These are phyloP conservation scores for Shargacucullia verbasci DNA, from an alignment of 2,888 invertebrate species.

Conservation along the genomic window DNA sequence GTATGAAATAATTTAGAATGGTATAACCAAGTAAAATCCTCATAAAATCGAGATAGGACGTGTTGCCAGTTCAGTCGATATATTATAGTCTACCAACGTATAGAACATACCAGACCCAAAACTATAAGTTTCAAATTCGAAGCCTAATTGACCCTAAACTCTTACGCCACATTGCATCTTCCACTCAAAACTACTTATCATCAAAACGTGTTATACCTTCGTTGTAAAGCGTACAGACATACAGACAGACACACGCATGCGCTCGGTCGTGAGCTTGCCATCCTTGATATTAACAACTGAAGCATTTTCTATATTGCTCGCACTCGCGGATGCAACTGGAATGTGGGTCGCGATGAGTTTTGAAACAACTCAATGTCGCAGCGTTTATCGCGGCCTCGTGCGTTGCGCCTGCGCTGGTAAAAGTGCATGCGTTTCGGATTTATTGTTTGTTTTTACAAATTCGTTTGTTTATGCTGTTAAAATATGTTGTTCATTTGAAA, in stretches of 20 bases:
- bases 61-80: too few relatives aligned
- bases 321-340: slow-evolving; percentile 70
- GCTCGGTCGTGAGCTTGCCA: slow-evolving; percentile 41
- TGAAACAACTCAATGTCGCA: slow-evolving; percentile 76
- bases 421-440: slow-evolving; percentile 29
- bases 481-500: background rate
- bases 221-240: slow-evolving; percentile 2
- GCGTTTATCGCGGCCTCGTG: slow-evolving; percentile 58
- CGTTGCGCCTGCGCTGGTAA: slow-evolving; percentile 45
- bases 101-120: background rate
- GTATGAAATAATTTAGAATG: too few relatives aligned
- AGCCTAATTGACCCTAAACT: background rate
- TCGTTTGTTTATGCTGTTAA: background rate
- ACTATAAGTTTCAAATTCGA: background rate
- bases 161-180: slow-evolving; percentile 6
- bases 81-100: too few relatives aligned
- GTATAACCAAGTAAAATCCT: too few relatives aligned
- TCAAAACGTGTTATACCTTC: slow-evolving; percentile 30
- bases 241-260: slow-evolving; percentile 5
- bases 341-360: slow-evolving; percentile 76
- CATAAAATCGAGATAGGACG: too few relatives aligned
- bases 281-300: slow-evolving; percentile 54
- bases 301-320: slow-evolving; percentile 51
- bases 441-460: slow-evolving; percentile 4
- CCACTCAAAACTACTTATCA: slow-evolving; percentile 10